Percentiles rank a stretch among this genome's conserved stretches.
These are phyloP conservation scores for Lacerta bilineata DNA, from an alignment of 2,797 vertebrate genomes.

Conservation along the genomic window DNA sequence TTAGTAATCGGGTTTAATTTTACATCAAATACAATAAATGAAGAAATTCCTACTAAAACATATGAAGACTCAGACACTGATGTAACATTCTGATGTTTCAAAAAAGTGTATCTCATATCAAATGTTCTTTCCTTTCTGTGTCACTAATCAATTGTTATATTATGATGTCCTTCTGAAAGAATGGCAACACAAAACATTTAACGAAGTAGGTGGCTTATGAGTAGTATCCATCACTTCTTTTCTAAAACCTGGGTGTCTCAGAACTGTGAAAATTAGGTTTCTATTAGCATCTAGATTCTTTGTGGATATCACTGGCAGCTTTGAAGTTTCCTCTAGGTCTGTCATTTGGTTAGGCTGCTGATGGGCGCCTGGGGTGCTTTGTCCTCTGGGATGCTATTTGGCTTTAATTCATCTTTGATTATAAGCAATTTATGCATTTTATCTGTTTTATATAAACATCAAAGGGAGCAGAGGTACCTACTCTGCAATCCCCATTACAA, in stretches of 20 bases:
- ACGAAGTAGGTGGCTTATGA: slow-evolving; percentile 39
- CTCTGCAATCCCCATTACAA: slow-evolving; percentile 66
- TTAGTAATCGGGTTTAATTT: not conserved
- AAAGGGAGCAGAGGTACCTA: slow-evolving; percentile 72
- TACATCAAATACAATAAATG: not conserved
- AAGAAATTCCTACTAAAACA: not conserved
- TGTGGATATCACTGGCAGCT: slow-evolving; percentile 79
- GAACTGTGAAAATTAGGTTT: slow-evolving; percentile 60
- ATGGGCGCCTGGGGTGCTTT: slow-evolving; percentile 78
- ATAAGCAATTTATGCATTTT: slow-evolving; percentile 81
- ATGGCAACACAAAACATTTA: slow-evolving; percentile 34
- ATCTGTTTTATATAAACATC: slow-evolving; percentile 78
- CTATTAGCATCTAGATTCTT: slow-evolving; percentile 66
- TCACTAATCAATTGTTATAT: slow-evolving; percentile 37
- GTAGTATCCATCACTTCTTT: slow-evolving; percentile 48
- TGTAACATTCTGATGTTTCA: not conserved
- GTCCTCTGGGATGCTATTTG: slow-evolving; percentile 77
- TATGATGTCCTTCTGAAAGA: not conserved
- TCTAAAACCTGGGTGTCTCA: slow-evolving; percentile 66
- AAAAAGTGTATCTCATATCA: not conserved
- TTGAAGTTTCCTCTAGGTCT: slow-evolving; percentile 81
- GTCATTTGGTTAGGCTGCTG: slow-evolving; percentile 78
- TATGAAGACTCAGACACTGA: not conserved
- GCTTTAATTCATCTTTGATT: slow-evolving; percentile 80
- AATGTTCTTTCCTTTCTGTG: slow-evolving; percentile 49